Base-by-base conservation (phyloP, 2,797 vertebrate genomes). In the Argyrosomus regius region DNA sequence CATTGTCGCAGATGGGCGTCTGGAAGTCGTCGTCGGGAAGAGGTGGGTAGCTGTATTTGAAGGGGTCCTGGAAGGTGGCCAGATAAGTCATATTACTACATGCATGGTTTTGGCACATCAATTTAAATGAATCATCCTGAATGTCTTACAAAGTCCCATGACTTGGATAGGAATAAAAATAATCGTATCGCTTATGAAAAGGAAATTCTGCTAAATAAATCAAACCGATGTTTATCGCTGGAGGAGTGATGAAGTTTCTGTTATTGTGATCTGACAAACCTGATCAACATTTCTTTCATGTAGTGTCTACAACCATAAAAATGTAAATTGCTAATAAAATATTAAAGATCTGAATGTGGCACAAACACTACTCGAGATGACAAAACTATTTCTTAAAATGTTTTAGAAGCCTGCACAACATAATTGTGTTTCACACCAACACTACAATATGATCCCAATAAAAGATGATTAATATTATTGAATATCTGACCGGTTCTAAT, bases 1-100 rank as follows among this genome's bases (percentile, higher is more conserved):
- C 98, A 28, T 99, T 99, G 90, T 99, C 98, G 93, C 93, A 95
- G 64, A 98, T 88, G 8, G 98, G 98, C 0, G 97, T 98, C 92
- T 97, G 97, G 93, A 99, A 99, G 78, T 99, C 97, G 77, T 99
- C 98, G 43, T 99, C 98, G 9, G 96, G 96, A 58, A 99, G 94
- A 6, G 98, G 98, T n/a, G 98, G 98, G 82, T 99, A 99, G 89
- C 96, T 98, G 59, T 99, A 99, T 74, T 97, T 98, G 91, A 98
- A 99, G 50, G 96, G 81, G 89, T 99, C 98, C 98, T 99, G 83
- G 41, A 87, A 90, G 6, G 24, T 1, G 67, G 35, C 11, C 41
- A 73, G 20, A 84, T 14, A 46, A n/a, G 17, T 58, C 46, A 72
- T 8, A 53, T 82, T 26, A 73, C 13, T 26, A 43, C 13, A 69